Evolutionary conservation across 35 echinoderm and acorn worm genomes (phyloP).

Genomic region (Holothuria glaberrima): DNA sequence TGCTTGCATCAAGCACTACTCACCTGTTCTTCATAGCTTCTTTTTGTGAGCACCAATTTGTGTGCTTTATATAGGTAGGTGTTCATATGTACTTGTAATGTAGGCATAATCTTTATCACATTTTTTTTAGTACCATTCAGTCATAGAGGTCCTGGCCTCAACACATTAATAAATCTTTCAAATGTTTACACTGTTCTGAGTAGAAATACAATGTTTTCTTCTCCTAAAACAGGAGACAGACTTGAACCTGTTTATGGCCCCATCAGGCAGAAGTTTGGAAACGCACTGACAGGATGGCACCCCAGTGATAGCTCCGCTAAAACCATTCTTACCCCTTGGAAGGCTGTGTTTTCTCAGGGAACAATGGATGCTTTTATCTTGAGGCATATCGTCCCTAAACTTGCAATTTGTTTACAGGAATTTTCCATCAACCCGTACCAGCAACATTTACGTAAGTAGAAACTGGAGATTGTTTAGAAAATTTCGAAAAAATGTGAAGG

Average conservation of each 20-base stretch:
- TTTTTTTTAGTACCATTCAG: too few relatives aligned
- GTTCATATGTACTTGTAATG: too few relatives aligned
- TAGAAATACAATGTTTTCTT: too few relatives aligned
- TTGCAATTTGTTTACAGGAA: slow-evolving; percentile 90
- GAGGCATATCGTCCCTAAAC: slow-evolving; percentile 86
- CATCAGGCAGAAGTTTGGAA: slow-evolving; percentile 89
- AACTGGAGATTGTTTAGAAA: background rate
- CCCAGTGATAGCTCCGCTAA: slow-evolving; percentile 96
- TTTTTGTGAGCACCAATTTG: too few relatives aligned
- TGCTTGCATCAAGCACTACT: too few relatives aligned
- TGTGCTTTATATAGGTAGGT: too few relatives aligned
- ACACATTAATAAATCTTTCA: too few relatives aligned
- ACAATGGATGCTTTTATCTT: slow-evolving; percentile 93
- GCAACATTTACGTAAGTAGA: slow-evolving; percentile 87
- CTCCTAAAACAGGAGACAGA: slow-evolving; percentile 67
- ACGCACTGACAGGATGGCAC: slow-evolving; percentile 88
- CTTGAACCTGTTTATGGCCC: slow-evolving; percentile 85
- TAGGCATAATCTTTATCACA: too few relatives aligned
- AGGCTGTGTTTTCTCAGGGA: slow-evolving; percentile 84
- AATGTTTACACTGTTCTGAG: too few relatives aligned
- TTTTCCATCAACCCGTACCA: slow-evolving; percentile 97
- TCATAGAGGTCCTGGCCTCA: too few relatives aligned
- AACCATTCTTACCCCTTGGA: slow-evolving; percentile 95
- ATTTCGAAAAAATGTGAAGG: background rate
- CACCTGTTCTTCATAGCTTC: too few relatives aligned